phyloP scores from a whole-genome alignment of 1,140 invertebrate species.

The Maconellicoccus hirsutus region DNA sequence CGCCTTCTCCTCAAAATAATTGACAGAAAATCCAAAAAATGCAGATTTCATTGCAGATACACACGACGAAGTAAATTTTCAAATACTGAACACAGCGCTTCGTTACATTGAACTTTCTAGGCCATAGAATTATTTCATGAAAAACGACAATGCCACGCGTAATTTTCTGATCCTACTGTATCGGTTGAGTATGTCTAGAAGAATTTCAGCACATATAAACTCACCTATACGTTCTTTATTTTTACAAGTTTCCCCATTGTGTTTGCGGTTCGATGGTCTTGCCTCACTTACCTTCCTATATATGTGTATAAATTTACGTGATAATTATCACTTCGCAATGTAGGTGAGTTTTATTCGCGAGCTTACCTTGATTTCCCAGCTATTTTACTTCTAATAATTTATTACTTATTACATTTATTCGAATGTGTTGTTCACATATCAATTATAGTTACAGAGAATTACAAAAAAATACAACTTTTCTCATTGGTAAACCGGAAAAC shows the following conservation, averaged over 20 bases:
- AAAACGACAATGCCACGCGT: not conserved
- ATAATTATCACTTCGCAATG: conserved; percentile 20
- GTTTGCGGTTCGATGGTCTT: conserved; percentile 21
- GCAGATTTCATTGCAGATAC: too few species aligned
- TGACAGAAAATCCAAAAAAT: too few species aligned
- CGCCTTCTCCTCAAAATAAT: too few species aligned
- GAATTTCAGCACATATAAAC: not conserved
- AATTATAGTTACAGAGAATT: not conserved
- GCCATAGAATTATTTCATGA: too few species aligned
- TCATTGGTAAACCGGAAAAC: not conserved
- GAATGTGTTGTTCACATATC: conserved; percentile 19
- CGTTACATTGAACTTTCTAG: too few species aligned
- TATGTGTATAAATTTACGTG: conserved; percentile 13
- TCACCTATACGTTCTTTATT: conserved; percentile 7
- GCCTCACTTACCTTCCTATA: not conserved
- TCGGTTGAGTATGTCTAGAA: not conserved
- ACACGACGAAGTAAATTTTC: too few species aligned
- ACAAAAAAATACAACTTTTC: not conserved
- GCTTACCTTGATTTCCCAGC: conserved; percentile 18
- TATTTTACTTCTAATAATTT: conserved; percentile 19
- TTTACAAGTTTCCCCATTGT: conserved; percentile 22
- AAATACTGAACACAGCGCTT: too few species aligned
- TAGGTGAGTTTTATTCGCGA: conserved; percentile 18
- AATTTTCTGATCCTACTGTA: conserved; percentile 14
- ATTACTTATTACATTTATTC: conserved; percentile 16